A percentile compares a stretch with the other conserved stretches of the same genome.
These are phyloP conservation scores for Atrina japonica DNA, from an alignment of 2,888 invertebrate species.

Conservation along the genomic window DNA sequence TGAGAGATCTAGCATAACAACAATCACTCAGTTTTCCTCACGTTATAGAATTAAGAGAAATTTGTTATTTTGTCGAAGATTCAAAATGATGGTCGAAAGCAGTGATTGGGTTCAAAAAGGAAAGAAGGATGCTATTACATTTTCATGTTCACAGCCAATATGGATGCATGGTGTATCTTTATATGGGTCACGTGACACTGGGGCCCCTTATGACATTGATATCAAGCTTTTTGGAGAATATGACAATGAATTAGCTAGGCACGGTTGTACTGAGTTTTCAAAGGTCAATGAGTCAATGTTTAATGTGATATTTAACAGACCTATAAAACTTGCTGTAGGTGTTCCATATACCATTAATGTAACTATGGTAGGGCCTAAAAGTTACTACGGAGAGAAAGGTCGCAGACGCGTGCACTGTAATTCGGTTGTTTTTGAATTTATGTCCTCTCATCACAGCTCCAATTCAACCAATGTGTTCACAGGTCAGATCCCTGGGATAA, in stretches of 20 bases:
- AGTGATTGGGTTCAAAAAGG: conserved; percentile 32
- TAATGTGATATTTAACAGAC: conserved; percentile 15
- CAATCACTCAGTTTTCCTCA: conserved; percentile 5
- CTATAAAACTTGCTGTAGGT: conserved; percentile 6
- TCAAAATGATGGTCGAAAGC: conserved; percentile 15
- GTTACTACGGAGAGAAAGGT: conserved; percentile 28
- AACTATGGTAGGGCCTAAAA: conserved; percentile 24
- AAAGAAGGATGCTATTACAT: conserved; percentile 6
- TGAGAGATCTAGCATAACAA: neutral
- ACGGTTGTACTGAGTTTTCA: neutral
- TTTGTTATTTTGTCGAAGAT: conserved; percentile 8
- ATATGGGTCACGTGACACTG: conserved; percentile 4
- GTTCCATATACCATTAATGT: conserved; percentile 9
- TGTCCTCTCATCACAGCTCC: conserved; percentile 3
- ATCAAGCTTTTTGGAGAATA: neutral
- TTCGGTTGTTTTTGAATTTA: conserved; percentile 9
- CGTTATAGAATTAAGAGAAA: conserved; percentile 18
- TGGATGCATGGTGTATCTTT: conserved; percentile 20
- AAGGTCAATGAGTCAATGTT: conserved; percentile 3
- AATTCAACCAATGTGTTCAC: conserved; percentile 19
- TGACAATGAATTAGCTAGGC: neutral
- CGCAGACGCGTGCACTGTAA: conserved; percentile 10
- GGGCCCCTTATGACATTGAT: conserved; percentile 9
- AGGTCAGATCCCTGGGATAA: conserved; percentile 18
- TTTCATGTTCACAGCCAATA: conserved; percentile 16